These are phyloP conservation scores for Gandaritis pyraliata DNA, from an alignment of 2,888 invertebrate species.

Conservation along the genomic window DNA sequence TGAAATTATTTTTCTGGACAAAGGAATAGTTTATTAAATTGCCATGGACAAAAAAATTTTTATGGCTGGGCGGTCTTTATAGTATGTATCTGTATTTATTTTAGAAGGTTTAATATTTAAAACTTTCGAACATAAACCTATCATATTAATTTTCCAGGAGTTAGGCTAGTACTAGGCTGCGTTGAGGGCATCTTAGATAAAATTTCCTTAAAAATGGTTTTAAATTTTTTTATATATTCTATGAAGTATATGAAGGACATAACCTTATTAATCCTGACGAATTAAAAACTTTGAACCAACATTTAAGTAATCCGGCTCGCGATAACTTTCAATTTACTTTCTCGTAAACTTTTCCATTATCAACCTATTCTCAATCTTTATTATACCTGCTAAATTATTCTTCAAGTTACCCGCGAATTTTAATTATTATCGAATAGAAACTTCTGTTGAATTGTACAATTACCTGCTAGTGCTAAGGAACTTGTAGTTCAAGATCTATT, in stretches of 20 bases:
- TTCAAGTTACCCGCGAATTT: slow-evolving; percentile 26
- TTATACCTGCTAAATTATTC: slow-evolving; percentile 30
- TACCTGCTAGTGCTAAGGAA: background rate
- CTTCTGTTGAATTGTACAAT: background rate
- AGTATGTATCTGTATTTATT: background rate
- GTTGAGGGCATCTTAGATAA: no score
- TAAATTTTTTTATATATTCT: no score
- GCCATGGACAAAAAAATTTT: background rate
- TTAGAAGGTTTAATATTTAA: no score
- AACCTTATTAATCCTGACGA: slow-evolving; percentile 27
- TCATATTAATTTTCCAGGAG: no score
- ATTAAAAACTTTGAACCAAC: slow-evolving; percentile 38
- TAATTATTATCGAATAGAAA: slow-evolving; percentile 17
- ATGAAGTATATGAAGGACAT: no score
- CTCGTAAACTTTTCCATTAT: slow-evolving; percentile 38
- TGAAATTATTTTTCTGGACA: background rate
- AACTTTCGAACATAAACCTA: no score
- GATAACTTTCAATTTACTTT: slow-evolving; percentile 39
- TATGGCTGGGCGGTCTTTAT: background rate
- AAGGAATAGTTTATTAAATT: slow-evolving; percentile 14
- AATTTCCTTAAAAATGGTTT: no score
- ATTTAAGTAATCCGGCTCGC: slow-evolving; percentile 40
- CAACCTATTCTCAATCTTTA: slow-evolving; percentile 32
- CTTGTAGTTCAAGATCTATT: background rate
- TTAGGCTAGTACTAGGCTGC: no score